Percentiles rank a stretch among this genome's conserved stretches.
phyloP scores from a whole-genome alignment of 2,888 invertebrate genomes.

The Agrochola circellaris region DNA sequence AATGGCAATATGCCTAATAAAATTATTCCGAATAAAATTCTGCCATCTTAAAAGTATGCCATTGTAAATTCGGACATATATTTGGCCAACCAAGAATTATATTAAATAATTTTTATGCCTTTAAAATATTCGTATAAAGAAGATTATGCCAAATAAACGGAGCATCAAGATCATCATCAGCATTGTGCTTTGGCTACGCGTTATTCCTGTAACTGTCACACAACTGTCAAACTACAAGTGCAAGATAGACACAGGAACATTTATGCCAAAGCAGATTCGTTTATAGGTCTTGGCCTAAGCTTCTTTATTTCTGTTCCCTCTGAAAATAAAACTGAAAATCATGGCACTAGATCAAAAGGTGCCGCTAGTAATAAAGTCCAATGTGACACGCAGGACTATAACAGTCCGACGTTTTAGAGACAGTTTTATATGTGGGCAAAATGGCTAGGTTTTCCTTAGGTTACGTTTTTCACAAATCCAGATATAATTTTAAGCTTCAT shows the following conservation, averaged over 20 bases:
- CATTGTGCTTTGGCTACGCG: too few species aligned
- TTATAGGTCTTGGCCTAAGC: neutral
- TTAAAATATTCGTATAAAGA: too few species aligned
- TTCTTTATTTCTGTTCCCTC: neutral
- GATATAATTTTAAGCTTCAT: too few species aligned
- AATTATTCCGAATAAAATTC: too few species aligned
- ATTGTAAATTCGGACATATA: too few species aligned
- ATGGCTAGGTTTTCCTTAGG: neutral
- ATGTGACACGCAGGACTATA: constrained; percentile 2
- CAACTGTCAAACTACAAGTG: neutral
- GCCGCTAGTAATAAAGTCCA: neutral
- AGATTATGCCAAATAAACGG: too few species aligned
- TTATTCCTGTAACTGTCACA: neutral
- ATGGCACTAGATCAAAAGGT: constrained; percentile 13
- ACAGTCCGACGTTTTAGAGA: constrained; percentile 4
- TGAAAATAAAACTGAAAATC: constrained; percentile 28
- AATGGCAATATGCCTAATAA: too few species aligned
- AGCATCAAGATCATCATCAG: too few species aligned
- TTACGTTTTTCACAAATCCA: neutral
- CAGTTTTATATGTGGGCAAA: neutral
- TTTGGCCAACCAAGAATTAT: too few species aligned
- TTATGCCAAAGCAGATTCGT: neutral
- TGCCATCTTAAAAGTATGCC: too few species aligned
- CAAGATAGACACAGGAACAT: neutral
- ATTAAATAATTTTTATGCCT: too few species aligned